These are phyloP conservation scores for Xylophagus ater DNA, from an alignment of 2,888 invertebrate genomes.

Conservation along the genomic window DNA sequence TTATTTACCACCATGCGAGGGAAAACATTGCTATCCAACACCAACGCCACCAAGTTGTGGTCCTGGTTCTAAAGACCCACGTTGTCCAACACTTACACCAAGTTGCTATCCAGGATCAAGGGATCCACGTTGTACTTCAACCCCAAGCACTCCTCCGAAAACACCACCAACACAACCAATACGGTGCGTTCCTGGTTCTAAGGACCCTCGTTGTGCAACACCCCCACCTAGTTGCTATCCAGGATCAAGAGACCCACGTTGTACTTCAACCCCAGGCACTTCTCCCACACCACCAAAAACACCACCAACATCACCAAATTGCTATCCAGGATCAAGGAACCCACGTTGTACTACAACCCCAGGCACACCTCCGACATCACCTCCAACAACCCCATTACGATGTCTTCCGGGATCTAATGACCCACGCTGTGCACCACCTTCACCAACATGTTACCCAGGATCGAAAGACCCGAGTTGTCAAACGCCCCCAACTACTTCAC, in stretches of 20 bases:
- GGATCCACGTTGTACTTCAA: conserved; percentile 29
- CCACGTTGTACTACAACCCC: conserved; percentile 27
- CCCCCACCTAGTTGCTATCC: conserved; percentile 22
- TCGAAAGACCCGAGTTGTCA: conserved; percentile 31
- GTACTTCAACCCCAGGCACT: too few species aligned
- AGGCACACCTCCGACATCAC: too few species aligned
- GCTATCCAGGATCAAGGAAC: conserved; percentile 29
- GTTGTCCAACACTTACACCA: conserved; percentile 30
- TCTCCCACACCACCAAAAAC: too few species aligned
- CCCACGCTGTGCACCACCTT: conserved; percentile 27
- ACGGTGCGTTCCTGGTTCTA: too few species aligned
- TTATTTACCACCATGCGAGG: conserved; percentile 25
- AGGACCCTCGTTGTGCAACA: conserved; percentile 16
- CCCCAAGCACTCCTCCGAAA: too few species aligned
- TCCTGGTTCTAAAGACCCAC: conserved; percentile 29
- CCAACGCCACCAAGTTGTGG: conserved; percentile 32
- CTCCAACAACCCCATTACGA: conserved; percentile 22
- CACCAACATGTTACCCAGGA: conserved; percentile 31
- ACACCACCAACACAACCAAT: too few species aligned
- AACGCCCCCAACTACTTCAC: too few species aligned
- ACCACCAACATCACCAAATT: conserved; percentile 22
- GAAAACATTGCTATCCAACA: conserved; percentile 18
- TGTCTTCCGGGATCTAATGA: conserved; percentile 26
- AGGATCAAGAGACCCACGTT: conserved; percentile 30
- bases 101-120: conserved; percentile 24